Conservation (phyloP, 2,888 invertebrate species). For the Dryobota labecula region DNA sequence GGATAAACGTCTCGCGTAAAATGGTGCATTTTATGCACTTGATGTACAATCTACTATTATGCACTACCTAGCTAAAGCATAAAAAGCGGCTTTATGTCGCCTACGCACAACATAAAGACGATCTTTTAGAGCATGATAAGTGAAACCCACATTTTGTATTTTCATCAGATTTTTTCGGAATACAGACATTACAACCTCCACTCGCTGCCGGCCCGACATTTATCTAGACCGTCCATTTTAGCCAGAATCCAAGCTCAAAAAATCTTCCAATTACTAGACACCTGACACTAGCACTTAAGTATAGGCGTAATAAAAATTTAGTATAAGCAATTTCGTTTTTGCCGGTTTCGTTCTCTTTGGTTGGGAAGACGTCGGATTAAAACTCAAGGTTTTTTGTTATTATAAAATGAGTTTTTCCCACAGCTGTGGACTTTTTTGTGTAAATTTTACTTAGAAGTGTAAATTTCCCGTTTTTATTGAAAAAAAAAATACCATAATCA, state of each 20-base stretch:
- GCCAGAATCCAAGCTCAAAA: constrained; percentile 9
- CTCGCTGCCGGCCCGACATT: not conserved
- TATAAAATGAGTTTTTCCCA: constrained; percentile 30
- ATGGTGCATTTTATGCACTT: no score
- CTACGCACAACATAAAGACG: no score
- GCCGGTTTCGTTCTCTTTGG: constrained; percentile 30
- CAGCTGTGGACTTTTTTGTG: not conserved
- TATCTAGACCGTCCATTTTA: constrained; percentile 14
- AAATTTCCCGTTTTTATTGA: not conserved
- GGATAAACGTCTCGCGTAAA: no score
- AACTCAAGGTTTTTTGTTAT: constrained; percentile 19
- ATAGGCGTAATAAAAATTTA: constrained; percentile 35
- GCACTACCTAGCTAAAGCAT: no score
- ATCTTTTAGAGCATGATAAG: no score
- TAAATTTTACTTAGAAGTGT: not conserved
- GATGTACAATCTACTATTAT: no score
- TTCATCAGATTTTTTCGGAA: no score
- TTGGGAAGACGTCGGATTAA: constrained; percentile 18
- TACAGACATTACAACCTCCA: no score
- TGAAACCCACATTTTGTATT: not conserved
- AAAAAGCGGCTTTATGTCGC: no score
- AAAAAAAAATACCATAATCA: no score
- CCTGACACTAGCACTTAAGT: constrained; percentile 21
- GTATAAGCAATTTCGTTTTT: constrained; percentile 36
- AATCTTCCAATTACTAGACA: constrained; percentile 34